Base-by-base conservation (phyloP, 1,140 invertebrate species). In the Cotesia glomerata region DNA sequence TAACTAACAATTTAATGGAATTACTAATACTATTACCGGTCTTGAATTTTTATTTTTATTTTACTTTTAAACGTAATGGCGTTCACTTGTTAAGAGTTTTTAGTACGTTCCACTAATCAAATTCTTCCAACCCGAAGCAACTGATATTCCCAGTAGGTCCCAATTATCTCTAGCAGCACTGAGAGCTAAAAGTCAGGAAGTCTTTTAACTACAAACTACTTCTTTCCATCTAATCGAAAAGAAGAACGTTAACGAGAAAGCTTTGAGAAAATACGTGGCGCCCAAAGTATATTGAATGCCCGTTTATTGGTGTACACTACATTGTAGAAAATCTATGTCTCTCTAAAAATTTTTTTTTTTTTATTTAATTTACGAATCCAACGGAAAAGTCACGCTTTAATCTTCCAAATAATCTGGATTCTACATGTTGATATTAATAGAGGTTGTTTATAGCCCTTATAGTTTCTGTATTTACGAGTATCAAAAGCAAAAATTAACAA, bases 381-480 rank as follows among this genome's bases (percentile, higher is more conserved):
- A 67, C 5, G 52, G 65, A 34, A 18, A 45, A 52, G 65, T 67
- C 51, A 64, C 16, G 62, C 62, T 67, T 67, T 67, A 67, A 67
- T 67, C 65, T 67, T 54, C 49, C 26, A 67, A 39, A 32, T 49
- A 67, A 67, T 67, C 65, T 39, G 65, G 16, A 32, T 18, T 51
- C 52, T 67, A 34, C 65, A 52, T 49, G 16, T 39, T 67, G 49
- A 67, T 49, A 8, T 39, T 67, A 26, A 67, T 32, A 54, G 45
- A 67, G 49, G 65, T 67, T 52, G 36, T 14, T 5, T 39, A 35
- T 14, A 39, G 13, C 16, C 4, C 5, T 45, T 45, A 45, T 45
- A 45, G 39, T 11, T 45, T 45, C 39, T 35, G 26, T 54, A 32
- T 67, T 67, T 67, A 67, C 26, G 51, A 67, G 39, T 14, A 14